Evolutionary conservation across 2,888 invertebrate species (phyloP), one percentile per base, ranked within the genome.

Genomic region (Lasius fuliginosus): DNA sequence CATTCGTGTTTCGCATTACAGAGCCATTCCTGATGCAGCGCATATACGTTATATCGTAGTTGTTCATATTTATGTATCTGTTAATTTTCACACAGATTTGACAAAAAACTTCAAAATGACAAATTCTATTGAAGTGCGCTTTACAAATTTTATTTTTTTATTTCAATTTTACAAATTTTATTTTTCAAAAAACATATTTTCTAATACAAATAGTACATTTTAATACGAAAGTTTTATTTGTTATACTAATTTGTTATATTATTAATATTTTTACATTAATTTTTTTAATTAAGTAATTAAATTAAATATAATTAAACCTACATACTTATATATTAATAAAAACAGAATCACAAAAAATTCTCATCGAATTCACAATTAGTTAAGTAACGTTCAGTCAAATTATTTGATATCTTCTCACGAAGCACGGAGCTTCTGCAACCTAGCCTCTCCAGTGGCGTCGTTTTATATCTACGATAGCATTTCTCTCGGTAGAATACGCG

Each of bases 401-500:
- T 15, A 46, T 23, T 18, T 15, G 40, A 77, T 56, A 27, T 40
- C n/a, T n/a, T 23, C 27, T 46, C 42, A 23, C 33, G 69, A 60
- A 71, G 49, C 18, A 56, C 2, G n/a, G 6, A 5, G n/a, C 6
- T 81, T 73, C 33, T 49, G 36, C 46, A 36, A 46, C 8, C 15
- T 60, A 71, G 60, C 1, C 27, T 60, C 18, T 79, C 53, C 15
- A 5, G 30, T 3, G 15, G 11, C 18, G 2, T 33, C 8, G 30
- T 9, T 62, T 79, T 62, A 36, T 46, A 71, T 12, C 18, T 46
- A 46, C 18, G 15, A n/a, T n/a, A 81, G 46, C 36, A 71, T 71
- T 58, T 69, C 60, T 60, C 46, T 71, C 46, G 33, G 8, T 12
- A 9, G 30, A 81, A 68, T n/a, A 46, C 56, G 56, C 75, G 65